A percentile compares a stretch with the other conserved stretches of the same genome.
phyloP scores from a whole-genome alignment of 2,888 invertebrate species.

The Muscina levida region DNA sequence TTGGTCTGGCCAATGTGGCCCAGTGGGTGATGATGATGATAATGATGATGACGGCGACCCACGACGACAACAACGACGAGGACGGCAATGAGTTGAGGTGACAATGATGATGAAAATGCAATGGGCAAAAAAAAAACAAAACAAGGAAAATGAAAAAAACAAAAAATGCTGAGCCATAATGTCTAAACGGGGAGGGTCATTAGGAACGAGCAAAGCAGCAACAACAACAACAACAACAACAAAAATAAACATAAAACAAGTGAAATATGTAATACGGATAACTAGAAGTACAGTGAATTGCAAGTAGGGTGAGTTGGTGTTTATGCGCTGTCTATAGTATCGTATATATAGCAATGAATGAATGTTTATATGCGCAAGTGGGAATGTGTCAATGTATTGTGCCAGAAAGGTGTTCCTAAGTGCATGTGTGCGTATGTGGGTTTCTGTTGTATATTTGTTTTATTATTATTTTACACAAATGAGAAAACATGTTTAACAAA shows the following conservation, averaged over 20 bases:
- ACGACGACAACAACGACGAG: too few species aligned
- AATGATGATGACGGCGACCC: conserved; percentile 5
- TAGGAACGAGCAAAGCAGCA: conserved; percentile 47
- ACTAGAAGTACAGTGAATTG: neutral
- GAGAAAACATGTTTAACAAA: conserved; percentile 63
- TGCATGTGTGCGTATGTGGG: conserved; percentile 1
- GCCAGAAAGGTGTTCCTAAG: conserved; percentile 30
- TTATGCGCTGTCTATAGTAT: too few species aligned
- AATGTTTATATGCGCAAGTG: too few species aligned
- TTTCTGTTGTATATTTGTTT: conserved; percentile 16
- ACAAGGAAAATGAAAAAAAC: too few species aligned
- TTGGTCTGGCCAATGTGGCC: conserved; percentile 49
- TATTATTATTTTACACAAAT: conserved; percentile 51
- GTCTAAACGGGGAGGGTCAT: conserved; percentile 62
- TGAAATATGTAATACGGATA: conserved; percentile 19
- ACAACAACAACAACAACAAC: too few species aligned
- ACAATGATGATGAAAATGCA: conserved; percentile 29
- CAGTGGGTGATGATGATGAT: conserved; percentile 57
- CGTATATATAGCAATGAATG: too few species aligned
- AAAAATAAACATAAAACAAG: conserved; percentile 21
- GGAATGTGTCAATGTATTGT: neutral
- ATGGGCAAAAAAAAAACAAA: too few species aligned
- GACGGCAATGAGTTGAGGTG: neutral
- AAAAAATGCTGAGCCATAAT: conserved; percentile 40
- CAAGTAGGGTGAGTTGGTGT: conserved; percentile 5